Conservation (phyloP, 64 coral and sea anemone genomes). For the Astreopora myriophthalma region DNA sequence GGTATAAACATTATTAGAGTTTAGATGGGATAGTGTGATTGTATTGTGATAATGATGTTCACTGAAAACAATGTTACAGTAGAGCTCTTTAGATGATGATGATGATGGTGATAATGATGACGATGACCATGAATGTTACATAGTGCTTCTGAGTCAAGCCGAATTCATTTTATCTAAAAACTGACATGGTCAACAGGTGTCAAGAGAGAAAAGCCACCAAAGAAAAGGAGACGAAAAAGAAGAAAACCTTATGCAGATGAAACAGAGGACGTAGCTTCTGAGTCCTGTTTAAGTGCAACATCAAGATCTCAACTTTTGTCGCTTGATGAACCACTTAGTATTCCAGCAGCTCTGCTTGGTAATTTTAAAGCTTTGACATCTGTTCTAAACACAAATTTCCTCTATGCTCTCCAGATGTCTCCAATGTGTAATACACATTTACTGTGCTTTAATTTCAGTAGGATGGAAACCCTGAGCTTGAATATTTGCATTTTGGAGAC, state of each 20-base stretch:
- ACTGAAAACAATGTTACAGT: not conserved
- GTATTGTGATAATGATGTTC: not conserved
- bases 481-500: too few relatives aligned
- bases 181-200: not conserved
- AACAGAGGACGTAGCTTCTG: not conserved
- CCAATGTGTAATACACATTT: too few relatives aligned
- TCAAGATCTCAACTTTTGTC: constrained; percentile 21
- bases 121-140: not conserved
- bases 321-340: constrained; percentile 56
- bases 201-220: constrained; percentile 21
- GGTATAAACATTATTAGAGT: not conserved
- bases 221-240: constrained; percentile 58
- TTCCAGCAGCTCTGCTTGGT: constrained; percentile 81
- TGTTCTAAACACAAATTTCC: not conserved
- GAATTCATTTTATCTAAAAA: too few relatives aligned
- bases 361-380: not conserved
- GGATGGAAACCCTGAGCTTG: too few relatives aligned
- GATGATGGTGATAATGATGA: not conserved
- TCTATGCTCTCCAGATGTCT: too few relatives aligned
- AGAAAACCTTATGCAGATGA: constrained; percentile 39
- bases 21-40: too few relatives aligned
- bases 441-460: too few relatives aligned
- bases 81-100: not conserved
- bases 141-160: too few relatives aligned
- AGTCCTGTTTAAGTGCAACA: not conserved